Evolutionary conservation across 2,113 vertebrate species (phyloP).

Genomic region (Istiophorus platypterus): DNA sequence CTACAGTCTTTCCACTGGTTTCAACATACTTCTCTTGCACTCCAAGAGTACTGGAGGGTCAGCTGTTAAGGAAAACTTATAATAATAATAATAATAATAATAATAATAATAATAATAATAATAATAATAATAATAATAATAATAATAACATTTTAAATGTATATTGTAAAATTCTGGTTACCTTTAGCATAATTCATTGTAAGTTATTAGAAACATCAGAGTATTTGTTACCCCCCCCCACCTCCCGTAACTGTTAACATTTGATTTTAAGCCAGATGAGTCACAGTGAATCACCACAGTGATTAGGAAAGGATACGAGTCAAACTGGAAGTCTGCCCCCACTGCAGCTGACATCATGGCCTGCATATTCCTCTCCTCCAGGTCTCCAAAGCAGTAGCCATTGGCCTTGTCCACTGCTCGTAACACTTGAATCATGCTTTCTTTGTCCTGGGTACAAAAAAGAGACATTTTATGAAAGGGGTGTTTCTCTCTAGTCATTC

Average conservation of each 20-base stretch:
- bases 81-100: no score
- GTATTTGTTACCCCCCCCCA: slow-evolving; percentile 14
- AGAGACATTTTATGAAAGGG: slow-evolving; percentile 11
- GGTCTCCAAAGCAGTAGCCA: slow-evolving; percentile 93
- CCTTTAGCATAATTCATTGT: background rate
- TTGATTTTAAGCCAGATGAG: slow-evolving; percentile 61
- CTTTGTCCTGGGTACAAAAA: slow-evolving; percentile 88
- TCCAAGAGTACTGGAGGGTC: slow-evolving; percentile 87
- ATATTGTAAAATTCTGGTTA: slow-evolving; percentile 1
- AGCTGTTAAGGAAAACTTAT: slow-evolving; percentile 85
- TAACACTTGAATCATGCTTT: slow-evolving; percentile 91
- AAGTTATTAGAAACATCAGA: background rate
- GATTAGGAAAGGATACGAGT: slow-evolving; percentile 91
- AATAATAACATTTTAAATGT: background rate
- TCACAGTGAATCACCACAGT: slow-evolving; percentile 68
- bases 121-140: no score
- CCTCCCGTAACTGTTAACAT: slow-evolving; percentile 30
- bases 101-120: no score
- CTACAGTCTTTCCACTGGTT: slow-evolving; percentile 84
- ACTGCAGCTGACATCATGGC: slow-evolving; percentile 95
- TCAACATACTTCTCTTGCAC: slow-evolving; percentile 93
- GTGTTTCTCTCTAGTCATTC: background rate
- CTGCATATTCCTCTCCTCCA: slow-evolving; percentile 91
- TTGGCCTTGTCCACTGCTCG: slow-evolving; percentile 96
- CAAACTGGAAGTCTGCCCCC: slow-evolving; percentile 96